A percentile compares a stretch with the other conserved stretches of the same genome.
These are phyloP conservation scores for Troides oblongomaculatus DNA, from an alignment of 2,888 invertebrate species.

Conservation along the genomic window DNA sequence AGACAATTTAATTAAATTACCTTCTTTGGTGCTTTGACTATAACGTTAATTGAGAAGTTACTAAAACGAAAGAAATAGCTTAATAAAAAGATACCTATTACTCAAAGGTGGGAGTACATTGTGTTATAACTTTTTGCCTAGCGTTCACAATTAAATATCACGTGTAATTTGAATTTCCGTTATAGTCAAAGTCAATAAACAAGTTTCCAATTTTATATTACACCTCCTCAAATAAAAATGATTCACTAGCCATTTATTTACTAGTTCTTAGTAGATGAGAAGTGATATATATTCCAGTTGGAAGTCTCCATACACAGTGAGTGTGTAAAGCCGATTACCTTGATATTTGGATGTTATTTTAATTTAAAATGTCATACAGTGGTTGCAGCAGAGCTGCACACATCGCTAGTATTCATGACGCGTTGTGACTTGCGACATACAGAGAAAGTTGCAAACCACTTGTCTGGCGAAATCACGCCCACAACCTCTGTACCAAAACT, in stretches of 20 bases:
- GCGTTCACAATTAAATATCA: conserved; percentile 25
- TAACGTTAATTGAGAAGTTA: conserved; percentile 1
- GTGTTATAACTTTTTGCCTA: conserved; percentile 26
- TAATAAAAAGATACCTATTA: conserved; percentile 9
- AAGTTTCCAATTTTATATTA: conserved; percentile 66
- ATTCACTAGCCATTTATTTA: conserved; percentile 56
- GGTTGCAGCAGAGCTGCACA: conserved; percentile 31
- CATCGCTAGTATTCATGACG: conserved; percentile 34
- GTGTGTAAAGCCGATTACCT: conserved; percentile 58
- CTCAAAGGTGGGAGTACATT: conserved; percentile 25
- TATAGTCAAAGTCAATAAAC: conserved; percentile 40
- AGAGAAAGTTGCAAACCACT: conserved; percentile 65
- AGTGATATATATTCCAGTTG: conserved; percentile 47
- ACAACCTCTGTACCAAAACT: conserved; percentile 71
- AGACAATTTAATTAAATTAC: conserved; percentile 3
- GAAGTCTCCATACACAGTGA: conserved; percentile 45
- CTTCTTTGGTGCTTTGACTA: conserved; percentile 4
- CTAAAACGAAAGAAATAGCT: neutral
- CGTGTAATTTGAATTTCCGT: conserved; percentile 30
- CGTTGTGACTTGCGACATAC: conserved; percentile 68
- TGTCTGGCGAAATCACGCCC: conserved; percentile 76
- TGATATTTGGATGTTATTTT: conserved; percentile 65
- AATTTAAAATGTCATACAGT: conserved; percentile 58
- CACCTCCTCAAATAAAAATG: conserved; percentile 57
- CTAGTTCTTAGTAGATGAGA: conserved; percentile 43